These are phyloP conservation scores for Coregonus ussuriensis DNA, from an alignment of 2,797 vertebrate genomes.

Conservation along the genomic window DNA sequence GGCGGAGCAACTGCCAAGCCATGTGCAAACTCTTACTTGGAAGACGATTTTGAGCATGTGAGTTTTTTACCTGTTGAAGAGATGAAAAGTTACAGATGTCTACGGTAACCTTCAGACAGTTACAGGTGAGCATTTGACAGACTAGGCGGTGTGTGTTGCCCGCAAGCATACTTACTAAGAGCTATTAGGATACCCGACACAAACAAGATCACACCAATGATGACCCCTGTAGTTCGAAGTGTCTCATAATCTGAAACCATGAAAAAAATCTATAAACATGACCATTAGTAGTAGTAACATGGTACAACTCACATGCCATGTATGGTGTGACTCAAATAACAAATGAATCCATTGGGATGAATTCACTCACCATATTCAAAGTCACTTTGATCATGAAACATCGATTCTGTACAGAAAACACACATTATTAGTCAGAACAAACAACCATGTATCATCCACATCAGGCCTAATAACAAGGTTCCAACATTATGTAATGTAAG, in stretches of 20 bases:
- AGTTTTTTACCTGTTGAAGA: slow-evolving; percentile 83
- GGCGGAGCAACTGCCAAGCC: slow-evolving; percentile 56
- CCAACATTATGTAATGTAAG: neutral
- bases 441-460: neutral
- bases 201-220: slow-evolving; percentile 78
- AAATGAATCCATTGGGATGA: neutral
- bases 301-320: neutral
- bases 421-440: too few relatives aligned
- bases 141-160: slow-evolving; percentile 4
- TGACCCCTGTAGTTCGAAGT: slow-evolving; percentile 76
- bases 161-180: slow-evolving; percentile 73
- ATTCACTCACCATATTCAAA: slow-evolving; percentile 77
- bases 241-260: slow-evolving; percentile 78
- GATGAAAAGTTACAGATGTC: slow-evolving; percentile 56
- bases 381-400: slow-evolving; percentile 70
- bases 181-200: slow-evolving; percentile 81
- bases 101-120: neutral
- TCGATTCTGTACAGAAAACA: slow-evolving; percentile 58
- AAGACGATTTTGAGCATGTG: slow-evolving; percentile 78
- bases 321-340: neutral
- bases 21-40: slow-evolving; percentile 78
- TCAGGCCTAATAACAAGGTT: neutral
- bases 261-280: slow-evolving; percentile 18
- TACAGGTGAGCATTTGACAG: neutral
- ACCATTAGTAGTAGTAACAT: neutral